A percentile compares a stretch with the other conserved stretches of the same genome.
Conservation (phyloP, 2,797 vertebrate species). For the Jordanella pulchra region DNA sequence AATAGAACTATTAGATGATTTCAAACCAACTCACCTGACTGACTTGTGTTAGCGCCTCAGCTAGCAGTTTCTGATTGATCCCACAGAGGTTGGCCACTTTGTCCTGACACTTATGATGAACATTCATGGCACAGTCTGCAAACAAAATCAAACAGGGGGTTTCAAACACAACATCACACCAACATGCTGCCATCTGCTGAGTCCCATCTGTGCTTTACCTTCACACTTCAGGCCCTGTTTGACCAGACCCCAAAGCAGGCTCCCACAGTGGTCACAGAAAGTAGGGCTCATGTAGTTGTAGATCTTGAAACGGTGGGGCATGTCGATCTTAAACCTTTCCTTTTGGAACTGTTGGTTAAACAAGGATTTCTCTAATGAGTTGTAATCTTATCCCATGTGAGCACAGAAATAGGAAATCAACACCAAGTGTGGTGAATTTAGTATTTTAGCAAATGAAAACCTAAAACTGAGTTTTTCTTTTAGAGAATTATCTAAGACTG, state of each 20-base stretch:
- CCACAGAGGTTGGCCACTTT: conserved; percentile 99
- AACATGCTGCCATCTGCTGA: neutral
- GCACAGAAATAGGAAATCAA: too few species aligned
- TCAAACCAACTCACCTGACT: conserved; percentile 81
- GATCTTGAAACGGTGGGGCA: conserved; percentile 95
- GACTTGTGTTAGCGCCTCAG: conserved; percentile 96
- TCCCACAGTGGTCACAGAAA: conserved; percentile 99
- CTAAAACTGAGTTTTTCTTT: too few species aligned
- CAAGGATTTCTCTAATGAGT: conserved; percentile 10
- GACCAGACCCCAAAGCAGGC: conserved; percentile 96
- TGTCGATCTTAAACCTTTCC: conserved; percentile 98
- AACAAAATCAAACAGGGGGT: conserved; percentile 10
- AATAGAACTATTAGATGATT: neutral
- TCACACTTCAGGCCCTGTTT: conserved; percentile 98
- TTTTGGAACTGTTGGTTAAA: conserved; percentile 90
- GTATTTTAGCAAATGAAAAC: too few species aligned
- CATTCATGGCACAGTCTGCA: conserved; percentile 96
- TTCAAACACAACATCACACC: conserved; percentile 5
- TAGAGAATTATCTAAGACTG: too few species aligned
- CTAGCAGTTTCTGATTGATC: conserved; percentile 98
- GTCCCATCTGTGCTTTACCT: conserved; percentile 75
- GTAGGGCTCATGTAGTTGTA: conserved; percentile 99
- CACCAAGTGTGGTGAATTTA: too few species aligned
- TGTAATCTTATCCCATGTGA: neutral
- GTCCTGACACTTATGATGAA: conserved; percentile 96